Evolutionary conservation across 2,888 invertebrate genomes (phyloP).

Genomic region (Heliconius ethilla): DNA sequence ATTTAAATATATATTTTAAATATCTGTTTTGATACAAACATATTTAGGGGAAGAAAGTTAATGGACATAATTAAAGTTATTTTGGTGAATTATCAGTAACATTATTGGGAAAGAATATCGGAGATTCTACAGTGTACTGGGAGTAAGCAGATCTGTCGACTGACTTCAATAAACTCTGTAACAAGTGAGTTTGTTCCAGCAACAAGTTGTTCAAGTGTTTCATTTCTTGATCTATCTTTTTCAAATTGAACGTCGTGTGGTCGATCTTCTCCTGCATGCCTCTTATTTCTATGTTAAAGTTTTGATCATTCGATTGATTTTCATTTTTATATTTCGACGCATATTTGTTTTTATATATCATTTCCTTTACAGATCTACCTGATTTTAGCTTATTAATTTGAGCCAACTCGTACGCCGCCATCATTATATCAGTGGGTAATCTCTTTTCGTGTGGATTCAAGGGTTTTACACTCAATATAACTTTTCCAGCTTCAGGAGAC

Average conservation of each 20-base stretch:
- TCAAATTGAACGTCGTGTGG: slow-evolving; percentile 86
- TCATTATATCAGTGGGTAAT: slow-evolving; percentile 89
- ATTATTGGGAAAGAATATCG: slow-evolving; percentile 63
- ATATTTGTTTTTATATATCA: slow-evolving; percentile 81
- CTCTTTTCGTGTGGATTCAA: slow-evolving; percentile 91
- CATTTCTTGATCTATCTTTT: slow-evolving; percentile 86
- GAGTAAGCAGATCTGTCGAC: slow-evolving; percentile 55
- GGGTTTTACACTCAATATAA: slow-evolving; percentile 91
- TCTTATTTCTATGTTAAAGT: slow-evolving; percentile 81
- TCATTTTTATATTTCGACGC: slow-evolving; percentile 85
- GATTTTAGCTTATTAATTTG: slow-evolving; percentile 86
- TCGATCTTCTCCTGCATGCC: slow-evolving; percentile 86
- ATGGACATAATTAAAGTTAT: neutral
- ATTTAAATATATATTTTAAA: neutral
- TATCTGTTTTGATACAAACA: neutral
- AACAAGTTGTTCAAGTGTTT: slow-evolving; percentile 83
- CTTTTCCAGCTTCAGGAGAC: slow-evolving; percentile 90
- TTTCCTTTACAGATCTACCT: slow-evolving; percentile 84
- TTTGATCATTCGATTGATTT: slow-evolving; percentile 66
- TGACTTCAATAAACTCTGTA: slow-evolving; percentile 67
- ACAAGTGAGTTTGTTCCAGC: slow-evolving; percentile 69
- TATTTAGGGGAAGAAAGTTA: neutral
- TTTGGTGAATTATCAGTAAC: slow-evolving; percentile 53
- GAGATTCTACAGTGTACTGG: slow-evolving; percentile 61
- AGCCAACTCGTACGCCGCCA: slow-evolving; percentile 90